Percentiles rank a stretch among this genome's conserved stretches.
Evolutionary conservation across 2,113 vertebrate genomes (phyloP).

Genomic region (Ariopsis seemanni): DNA sequence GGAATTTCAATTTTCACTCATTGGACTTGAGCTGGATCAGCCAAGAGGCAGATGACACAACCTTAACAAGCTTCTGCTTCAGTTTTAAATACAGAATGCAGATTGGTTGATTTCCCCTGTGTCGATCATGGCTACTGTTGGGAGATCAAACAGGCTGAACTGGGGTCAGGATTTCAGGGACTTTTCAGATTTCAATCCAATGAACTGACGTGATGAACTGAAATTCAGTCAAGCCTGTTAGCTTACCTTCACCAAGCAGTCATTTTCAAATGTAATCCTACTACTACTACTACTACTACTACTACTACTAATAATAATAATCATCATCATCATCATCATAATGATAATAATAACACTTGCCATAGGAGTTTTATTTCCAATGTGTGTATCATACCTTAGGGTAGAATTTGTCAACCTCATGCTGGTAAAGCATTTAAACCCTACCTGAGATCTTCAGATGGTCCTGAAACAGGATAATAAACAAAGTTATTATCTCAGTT

Average conservation of each 20-base stretch:
- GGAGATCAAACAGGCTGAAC: neutral
- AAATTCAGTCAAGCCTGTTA: neutral
- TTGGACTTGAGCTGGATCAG: slow-evolving; percentile 32
- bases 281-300: too few relatives aligned
- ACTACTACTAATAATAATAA: too few relatives aligned
- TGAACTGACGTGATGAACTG: neutral
- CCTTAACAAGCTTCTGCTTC: slow-evolving; percentile 31
- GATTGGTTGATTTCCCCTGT: neutral
- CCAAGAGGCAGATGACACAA: slow-evolving; percentile 38
- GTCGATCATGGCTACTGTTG: neutral
- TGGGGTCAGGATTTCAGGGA: neutral
- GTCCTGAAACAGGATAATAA: neutral
- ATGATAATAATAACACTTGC: neutral
- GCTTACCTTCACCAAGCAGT: neutral
- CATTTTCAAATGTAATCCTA: neutral
- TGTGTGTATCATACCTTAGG: neutral
- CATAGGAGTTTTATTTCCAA: neutral
- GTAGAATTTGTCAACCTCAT: neutral
- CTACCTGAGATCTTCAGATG: neutral
- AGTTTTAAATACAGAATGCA: slow-evolving; percentile 29
- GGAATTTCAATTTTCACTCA: slow-evolving; percentile 42
- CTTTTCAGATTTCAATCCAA: neutral
- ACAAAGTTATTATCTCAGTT: neutral
- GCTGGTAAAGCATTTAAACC: neutral
- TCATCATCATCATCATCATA: too few relatives aligned